phyloP scores from a whole-genome alignment of 2,888 invertebrate species.

The Chydorus sphaericus region DNA sequence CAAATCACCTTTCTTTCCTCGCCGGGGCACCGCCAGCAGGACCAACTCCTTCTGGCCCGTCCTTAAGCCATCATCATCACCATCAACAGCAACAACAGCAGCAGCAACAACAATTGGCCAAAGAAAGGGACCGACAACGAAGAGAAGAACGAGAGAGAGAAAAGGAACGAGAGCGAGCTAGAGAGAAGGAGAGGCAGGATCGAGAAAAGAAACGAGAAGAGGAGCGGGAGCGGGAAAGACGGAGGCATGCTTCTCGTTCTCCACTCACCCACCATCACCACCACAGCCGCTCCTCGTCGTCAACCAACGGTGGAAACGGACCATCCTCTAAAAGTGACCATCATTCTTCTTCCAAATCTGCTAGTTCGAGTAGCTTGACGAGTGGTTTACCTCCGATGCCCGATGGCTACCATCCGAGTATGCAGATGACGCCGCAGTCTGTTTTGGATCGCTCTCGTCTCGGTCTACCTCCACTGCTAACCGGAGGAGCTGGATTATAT shows the following conservation, averaged over 20 bases:
- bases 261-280: constrained; percentile 5
- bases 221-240: constrained; percentile 36
- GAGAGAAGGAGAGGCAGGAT: constrained; percentile 43
- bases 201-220: constrained; percentile 40
- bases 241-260: constrained; percentile 13
- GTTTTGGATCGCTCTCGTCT: neutral
- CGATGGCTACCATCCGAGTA: neutral
- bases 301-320: no score
- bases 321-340: neutral
- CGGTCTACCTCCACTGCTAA: neutral
- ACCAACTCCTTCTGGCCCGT: no score
- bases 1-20: neutral
- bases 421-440: neutral
- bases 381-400: neutral
- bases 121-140: constrained; percentile 25
- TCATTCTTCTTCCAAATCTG: neutral
- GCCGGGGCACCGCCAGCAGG: no score
- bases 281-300: neutral
- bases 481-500: neutral
- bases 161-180: constrained; percentile 39
- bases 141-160: constrained; percentile 35
- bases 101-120: neutral
- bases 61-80: no score
- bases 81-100: no score
- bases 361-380: neutral